Evolutionary conservation across 2,797 vertebrate genomes (phyloP).

Genomic region (Taeniopygia guttata): DNA sequence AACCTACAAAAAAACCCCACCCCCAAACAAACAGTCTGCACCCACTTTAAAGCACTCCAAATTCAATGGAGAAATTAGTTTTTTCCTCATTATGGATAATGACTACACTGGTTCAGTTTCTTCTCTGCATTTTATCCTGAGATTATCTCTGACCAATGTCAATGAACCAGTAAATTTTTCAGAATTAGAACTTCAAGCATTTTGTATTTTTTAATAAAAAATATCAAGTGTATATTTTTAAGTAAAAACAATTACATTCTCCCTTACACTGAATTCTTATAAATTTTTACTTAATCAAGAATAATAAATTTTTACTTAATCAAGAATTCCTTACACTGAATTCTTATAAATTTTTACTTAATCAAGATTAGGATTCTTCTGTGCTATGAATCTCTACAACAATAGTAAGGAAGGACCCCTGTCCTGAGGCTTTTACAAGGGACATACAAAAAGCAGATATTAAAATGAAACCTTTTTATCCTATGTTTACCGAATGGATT

Average conservation of each 20-base stretch:
- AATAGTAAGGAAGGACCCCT: neutral
- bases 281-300: neutral
- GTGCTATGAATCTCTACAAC: neutral
- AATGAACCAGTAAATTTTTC: neutral
- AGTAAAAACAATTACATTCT: neutral
- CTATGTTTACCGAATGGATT: neutral
- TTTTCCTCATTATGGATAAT: neutral
- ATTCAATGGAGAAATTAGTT: neutral
- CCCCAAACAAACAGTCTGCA: fast-evolving
- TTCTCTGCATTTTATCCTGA: neutral
- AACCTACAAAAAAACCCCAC: fast-evolving
- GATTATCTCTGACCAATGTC: neutral
- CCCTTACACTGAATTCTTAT: neutral
- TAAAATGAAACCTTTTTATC: neutral
- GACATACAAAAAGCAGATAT: neutral
- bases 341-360: neutral
- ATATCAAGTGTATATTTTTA: fast-evolving
- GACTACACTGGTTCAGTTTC: neutral
- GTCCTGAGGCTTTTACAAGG: neutral
- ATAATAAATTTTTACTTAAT: neutral
- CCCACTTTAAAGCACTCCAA: neutral
- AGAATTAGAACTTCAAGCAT: neutral
- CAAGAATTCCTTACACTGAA: neutral
- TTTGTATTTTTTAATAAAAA: neutral
- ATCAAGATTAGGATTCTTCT: neutral